These are phyloP conservation scores for Elephantulus edwardii DNA, from an alignment of 2,113 vertebrate species.

Conservation along the genomic window DNA sequence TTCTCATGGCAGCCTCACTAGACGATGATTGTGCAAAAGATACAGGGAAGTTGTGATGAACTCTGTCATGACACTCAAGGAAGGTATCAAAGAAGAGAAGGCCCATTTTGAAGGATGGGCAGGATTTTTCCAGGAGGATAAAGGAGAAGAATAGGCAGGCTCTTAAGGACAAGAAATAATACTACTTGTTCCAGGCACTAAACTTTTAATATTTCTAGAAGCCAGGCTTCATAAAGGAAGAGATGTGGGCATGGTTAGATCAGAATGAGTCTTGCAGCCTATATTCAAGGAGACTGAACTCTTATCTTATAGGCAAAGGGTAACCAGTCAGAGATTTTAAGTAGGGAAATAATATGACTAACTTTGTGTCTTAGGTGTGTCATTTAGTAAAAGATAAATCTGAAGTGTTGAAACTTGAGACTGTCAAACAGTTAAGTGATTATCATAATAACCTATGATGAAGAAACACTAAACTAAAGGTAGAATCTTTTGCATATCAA, in stretches of 20 bases:
- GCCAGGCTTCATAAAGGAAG: neutral
- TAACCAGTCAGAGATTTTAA: neutral
- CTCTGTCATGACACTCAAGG: neutral
- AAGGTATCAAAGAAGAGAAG: neutral
- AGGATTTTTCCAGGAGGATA: constrained; percentile 11
- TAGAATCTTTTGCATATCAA: constrained; percentile 13
- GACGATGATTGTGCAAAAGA: neutral
- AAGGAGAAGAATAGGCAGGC: neutral
- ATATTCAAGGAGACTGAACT: neutral
- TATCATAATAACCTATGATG: neutral
- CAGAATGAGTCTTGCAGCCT: neutral
- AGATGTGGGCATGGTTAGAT: neutral
- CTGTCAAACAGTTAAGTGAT: neutral
- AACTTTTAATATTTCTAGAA: neutral
- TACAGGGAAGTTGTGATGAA: neutral
- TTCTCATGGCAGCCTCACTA: neutral
- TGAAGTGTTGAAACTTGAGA: constrained; percentile 8
- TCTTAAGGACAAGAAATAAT: neutral
- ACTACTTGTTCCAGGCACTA: neutral
- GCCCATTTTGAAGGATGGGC: neutral
- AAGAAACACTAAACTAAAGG: constrained; percentile 20
- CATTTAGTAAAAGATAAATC: neutral
- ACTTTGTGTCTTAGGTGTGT: constrained; percentile 19
- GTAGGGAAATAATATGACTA: neutral
- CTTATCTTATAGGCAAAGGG: constrained; percentile 11